Percentiles rank a stretch among this genome's conserved stretches.
phyloP scores from a whole-genome alignment of 2,113 vertebrate species.

The Microtus montanus region DNA sequence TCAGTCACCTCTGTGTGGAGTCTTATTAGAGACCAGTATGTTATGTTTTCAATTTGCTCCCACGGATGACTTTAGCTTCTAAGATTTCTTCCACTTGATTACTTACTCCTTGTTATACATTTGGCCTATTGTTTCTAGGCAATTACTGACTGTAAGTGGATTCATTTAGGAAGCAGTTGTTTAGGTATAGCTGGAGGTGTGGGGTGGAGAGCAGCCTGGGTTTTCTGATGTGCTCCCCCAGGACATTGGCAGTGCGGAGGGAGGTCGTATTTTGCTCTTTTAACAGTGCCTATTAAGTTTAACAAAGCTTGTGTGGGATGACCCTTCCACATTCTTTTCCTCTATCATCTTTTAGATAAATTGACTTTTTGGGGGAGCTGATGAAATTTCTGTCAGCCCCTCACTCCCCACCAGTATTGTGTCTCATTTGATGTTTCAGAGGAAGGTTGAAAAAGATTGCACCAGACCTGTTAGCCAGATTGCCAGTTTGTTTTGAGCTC shows the following conservation, averaged over 20 bases:
- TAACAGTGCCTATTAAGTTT: neutral
- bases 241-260: neutral
- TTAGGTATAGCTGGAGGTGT: neutral
- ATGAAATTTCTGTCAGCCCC: neutral
- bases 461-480: neutral
- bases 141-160: neutral
- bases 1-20: neutral
- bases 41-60: neutral
- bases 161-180: neutral
- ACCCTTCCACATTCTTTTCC: neutral
- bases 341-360: constrained; percentile 25
- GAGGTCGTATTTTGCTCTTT: neutral
- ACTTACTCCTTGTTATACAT: neutral
- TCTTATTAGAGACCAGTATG: neutral
- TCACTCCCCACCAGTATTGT: neutral
- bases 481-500: neutral
- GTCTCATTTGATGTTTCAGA: neutral
- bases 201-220: neutral
- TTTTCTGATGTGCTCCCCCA: neutral
- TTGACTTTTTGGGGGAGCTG: constrained; percentile 15
- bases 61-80: neutral
- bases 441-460: neutral
- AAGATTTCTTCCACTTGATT: neutral
- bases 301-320: neutral
- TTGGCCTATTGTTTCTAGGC: neutral